Conservation (phyloP, 1,140 invertebrate genomes). For the Drosophila watanabei region DNA sequence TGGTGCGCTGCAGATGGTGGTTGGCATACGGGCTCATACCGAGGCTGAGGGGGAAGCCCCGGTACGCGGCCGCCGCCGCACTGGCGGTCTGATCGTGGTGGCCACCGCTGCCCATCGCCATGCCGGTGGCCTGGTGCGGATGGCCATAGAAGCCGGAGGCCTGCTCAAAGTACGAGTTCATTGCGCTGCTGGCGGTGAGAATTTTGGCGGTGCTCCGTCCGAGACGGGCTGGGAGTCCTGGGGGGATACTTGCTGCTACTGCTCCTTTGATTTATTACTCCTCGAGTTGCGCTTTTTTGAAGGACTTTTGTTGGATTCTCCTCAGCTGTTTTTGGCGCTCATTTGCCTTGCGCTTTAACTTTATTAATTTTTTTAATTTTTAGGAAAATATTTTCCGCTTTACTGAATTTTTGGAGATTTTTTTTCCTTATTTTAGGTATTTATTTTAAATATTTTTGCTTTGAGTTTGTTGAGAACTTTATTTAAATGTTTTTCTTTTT, state of each 20-base stretch:
- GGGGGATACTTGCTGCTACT: constrained; percentile 49
- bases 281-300: neutral
- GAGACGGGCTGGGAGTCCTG: constrained; percentile 51
- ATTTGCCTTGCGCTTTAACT: constrained; percentile 21
- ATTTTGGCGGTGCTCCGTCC: constrained; percentile 81
- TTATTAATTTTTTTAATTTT: neutral
- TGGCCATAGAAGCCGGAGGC: constrained; percentile 95
- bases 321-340: constrained; percentile 26
- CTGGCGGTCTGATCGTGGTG: constrained; percentile 89
- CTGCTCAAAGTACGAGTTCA: constrained; percentile 98
- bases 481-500: neutral
- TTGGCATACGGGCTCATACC: constrained; percentile 95
- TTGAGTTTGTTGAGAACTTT: neutral
- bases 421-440: neutral
- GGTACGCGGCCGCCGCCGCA: constrained; percentile 90
- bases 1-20: constrained; percentile 92
- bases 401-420: neutral
- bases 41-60: constrained; percentile 93
- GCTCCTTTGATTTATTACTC: neutral
- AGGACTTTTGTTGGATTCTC: neutral
- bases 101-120: constrained; percentile 88
- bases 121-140: constrained; percentile 90
- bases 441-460: neutral
- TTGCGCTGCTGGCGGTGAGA: constrained; percentile 86
- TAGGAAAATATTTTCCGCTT: neutral